Evolutionary conservation across 2,113 vertebrate genomes (phyloP).

Genomic region (Candoia aspera): DNA sequence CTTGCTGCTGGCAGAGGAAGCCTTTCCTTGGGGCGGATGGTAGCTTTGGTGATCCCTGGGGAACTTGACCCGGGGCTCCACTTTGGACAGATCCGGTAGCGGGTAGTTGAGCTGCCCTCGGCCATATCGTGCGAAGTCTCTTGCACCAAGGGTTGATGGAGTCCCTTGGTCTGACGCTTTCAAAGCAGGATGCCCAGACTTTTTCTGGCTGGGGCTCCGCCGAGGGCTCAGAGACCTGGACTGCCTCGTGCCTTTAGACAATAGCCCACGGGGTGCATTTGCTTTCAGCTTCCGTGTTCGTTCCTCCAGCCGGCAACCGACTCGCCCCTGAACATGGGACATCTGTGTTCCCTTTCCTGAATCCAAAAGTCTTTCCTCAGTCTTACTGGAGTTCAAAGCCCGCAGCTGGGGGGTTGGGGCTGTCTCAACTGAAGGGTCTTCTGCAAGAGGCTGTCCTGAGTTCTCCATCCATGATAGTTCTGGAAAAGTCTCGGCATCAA

Average conservation of each 20-base stretch:
- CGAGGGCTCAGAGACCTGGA: constrained; percentile 34
- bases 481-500: constrained; percentile 64
- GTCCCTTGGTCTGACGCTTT: constrained; percentile 1
- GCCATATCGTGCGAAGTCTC: constrained; percentile 69
- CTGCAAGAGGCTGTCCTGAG: constrained; percentile 37
- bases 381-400: not conserved
- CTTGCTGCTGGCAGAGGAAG: not conserved
- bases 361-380: not conserved
- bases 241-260: constrained; percentile 37
- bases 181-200: not conserved
- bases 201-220: not conserved
- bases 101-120: constrained; percentile 76
- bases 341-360: not conserved
- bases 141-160: accelerated
- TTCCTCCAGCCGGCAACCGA: not conserved
- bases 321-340: not conserved
- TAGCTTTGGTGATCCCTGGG: constrained; percentile 79
- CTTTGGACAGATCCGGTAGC: constrained; percentile 89
- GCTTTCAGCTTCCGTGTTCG: constrained; percentile 14
- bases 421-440: not conserved
- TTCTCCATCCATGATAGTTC: constrained; percentile 58
- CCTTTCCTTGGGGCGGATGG: constrained; percentile 78
- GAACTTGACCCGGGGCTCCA: constrained; percentile 83
- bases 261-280: not conserved
- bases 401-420: constrained; percentile 21